Base-by-base conservation (phyloP, 1,140 invertebrate species). In the Lepidotrigona ventralis region DNA sequence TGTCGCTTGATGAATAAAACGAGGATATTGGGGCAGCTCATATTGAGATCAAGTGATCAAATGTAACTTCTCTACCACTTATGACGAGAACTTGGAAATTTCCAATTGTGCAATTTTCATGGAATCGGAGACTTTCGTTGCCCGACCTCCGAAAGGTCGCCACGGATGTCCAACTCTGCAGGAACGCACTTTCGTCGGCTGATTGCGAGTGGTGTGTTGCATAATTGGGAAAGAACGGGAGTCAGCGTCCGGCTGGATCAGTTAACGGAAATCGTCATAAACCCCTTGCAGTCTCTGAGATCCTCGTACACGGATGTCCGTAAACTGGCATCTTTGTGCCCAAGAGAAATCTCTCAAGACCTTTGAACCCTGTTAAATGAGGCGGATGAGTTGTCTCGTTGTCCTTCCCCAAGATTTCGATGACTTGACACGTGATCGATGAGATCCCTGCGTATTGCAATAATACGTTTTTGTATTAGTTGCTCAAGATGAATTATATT, bases 41-140 rank as follows among this genome's bases (percentile, higher is more conserved):
- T 26, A 64, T 64, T 12, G 60, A 26, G 60, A 26, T 4, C 2
- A 6, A 26, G n/a, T 23, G 26, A 53, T 60, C 72, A 12, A 60
- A 12, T 1, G 58, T 23, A 60, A 14, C 23, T 60, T 60, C 14
- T 60, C 23, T n/a, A 3, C 3, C 58, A n/a, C 39, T n/a, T 8
- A 8, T 46, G 39, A 46, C 39, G 39, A 8, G 39, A 46, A 46
- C 39, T 46, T 1, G 29, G 77, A 74, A 23, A 84, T 73, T 46
- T 64, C 29, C 60, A 33, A 4, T 87, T 87, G n/a, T 74, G 70
- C 87, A 79, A 88, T 56, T 19, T 85, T 58, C 51, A 39, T 53
- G 78, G 58, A 78, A 66, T 54, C 51, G 73, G n/a, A 0, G 9
- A 53, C 82, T 85, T 85, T 85, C 79, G 29, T 86, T 39, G 56